These are phyloP conservation scores for Oryzias curvinotus DNA, from an alignment of 2,113 vertebrate genomes.

Conservation along the genomic window DNA sequence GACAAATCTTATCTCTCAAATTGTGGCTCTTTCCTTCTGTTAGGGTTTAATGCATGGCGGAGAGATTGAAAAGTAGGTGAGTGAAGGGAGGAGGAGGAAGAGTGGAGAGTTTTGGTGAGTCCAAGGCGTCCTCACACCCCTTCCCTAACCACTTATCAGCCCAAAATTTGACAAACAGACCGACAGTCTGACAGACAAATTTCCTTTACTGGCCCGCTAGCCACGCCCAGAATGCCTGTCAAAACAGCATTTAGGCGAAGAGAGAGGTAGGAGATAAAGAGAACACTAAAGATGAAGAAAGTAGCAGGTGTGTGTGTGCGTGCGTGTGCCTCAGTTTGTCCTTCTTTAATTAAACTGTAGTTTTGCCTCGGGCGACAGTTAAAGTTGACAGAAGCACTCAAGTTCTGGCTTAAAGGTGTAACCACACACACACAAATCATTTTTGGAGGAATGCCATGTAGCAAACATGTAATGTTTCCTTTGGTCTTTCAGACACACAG, in stretches of 20 bases:
- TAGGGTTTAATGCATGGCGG: constrained; percentile 63
- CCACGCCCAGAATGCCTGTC: constrained; percentile 65
- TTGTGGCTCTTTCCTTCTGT: constrained; percentile 61
- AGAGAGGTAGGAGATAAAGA: constrained; percentile 25
- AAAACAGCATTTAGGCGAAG: constrained; percentile 66
- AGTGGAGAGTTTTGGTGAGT: constrained; percentile 55
- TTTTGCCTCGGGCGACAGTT: constrained; percentile 82
- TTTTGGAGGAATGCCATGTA: constrained; percentile 57
- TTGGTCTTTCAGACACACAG: constrained; percentile 56
- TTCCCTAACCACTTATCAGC: constrained; percentile 65
- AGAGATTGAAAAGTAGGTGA: constrained; percentile 73
- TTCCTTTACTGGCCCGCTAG: constrained; percentile 46
- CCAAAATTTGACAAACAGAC: constrained; percentile 63
- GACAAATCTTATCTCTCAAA: constrained; percentile 66
- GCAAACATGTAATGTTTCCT: constrained; percentile 60
- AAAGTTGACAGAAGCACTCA: constrained; percentile 87
- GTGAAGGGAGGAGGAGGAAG: constrained; percentile 31
- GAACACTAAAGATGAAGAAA: constrained; percentile 18
- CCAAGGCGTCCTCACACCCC: constrained; percentile 44
- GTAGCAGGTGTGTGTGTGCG: constrained; percentile 1
- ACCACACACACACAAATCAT: constrained; percentile 27
- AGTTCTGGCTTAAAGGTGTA: constrained; percentile 80
- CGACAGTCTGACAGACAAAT: constrained; percentile 62
- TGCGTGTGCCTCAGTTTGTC: constrained; percentile 31
- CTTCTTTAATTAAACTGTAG: constrained; percentile 72